These are phyloP conservation scores for Neelides sp. DNA, from an alignment of 1,140 invertebrate genomes.

Conservation along the genomic window DNA sequence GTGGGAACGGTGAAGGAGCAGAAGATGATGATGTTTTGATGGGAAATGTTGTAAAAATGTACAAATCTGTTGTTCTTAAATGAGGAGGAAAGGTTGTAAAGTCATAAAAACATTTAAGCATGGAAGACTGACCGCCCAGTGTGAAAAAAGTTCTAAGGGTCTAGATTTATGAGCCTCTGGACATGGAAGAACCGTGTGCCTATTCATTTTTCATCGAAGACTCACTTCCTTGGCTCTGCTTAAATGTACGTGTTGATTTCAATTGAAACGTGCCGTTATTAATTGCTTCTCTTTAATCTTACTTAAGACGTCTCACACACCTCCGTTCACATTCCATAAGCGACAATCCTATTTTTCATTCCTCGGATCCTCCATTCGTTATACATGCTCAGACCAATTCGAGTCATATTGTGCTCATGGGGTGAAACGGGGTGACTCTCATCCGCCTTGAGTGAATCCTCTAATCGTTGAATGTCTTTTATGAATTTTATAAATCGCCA, in stretches of 20 bases:
- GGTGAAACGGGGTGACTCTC: too few relatives aligned
- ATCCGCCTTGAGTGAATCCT: too few relatives aligned
- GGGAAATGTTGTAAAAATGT: slow-evolving; percentile 32
- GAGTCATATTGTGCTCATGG: too few relatives aligned
- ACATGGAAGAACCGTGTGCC: neutral
- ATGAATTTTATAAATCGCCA: too few relatives aligned
- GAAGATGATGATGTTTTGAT: slow-evolving; percentile 32
- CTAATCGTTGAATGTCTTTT: too few relatives aligned
- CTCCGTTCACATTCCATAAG: slow-evolving; percentile 4
- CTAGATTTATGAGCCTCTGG: slow-evolving; percentile 15
- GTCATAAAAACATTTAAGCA: slow-evolving; percentile 31
- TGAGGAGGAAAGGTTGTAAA: slow-evolving; percentile 30
- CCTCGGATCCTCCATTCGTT: too few relatives aligned
- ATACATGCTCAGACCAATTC: too few relatives aligned
- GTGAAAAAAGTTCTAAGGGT: slow-evolving; percentile 23
- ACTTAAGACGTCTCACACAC: slow-evolving; percentile 13
- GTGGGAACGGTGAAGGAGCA: neutral
- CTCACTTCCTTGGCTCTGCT: neutral
- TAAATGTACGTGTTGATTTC: slow-evolving; percentile 23
- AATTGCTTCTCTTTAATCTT: slow-evolving; percentile 26
- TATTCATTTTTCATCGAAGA: neutral
- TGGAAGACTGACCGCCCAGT: slow-evolving; percentile 28
- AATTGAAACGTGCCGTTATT: slow-evolving; percentile 27
- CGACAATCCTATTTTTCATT: slow-evolving; percentile 9
- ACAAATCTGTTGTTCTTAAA: slow-evolving; percentile 30